A percentile compares a stretch with the other conserved stretches of the same genome.
Evolutionary conservation across 2,797 vertebrate genomes (phyloP).

Genomic region (Lacerta agilis): DNA sequence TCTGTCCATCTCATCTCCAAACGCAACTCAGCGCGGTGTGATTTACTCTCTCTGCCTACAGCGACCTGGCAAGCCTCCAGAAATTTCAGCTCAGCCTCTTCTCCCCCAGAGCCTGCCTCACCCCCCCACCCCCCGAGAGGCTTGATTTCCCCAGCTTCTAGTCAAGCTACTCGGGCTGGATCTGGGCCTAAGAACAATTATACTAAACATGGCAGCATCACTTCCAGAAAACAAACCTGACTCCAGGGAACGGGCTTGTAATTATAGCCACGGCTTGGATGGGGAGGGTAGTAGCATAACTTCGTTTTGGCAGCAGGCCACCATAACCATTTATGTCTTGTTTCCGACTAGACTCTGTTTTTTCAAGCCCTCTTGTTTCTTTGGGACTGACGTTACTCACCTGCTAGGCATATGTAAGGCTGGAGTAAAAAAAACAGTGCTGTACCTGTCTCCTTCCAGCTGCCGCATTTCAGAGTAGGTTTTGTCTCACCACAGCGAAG

Average conservation of each 20-base stretch:
- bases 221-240: slow-evolving; percentile 16
- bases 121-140: neutral
- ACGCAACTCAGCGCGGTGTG: slow-evolving; percentile 2
- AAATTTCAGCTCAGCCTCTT: neutral
- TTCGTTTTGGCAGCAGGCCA: slow-evolving; percentile 15
- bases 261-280: slow-evolving; percentile 18
- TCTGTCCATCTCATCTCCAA: slow-evolving; percentile 32
- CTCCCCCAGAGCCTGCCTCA: neutral
- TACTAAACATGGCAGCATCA: slow-evolving; percentile 10
- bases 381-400: neutral
- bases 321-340: neutral
- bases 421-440: neutral
- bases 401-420: neutral
- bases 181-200: slow-evolving; percentile 19
- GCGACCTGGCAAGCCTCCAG: neutral
- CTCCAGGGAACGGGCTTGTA: neutral
- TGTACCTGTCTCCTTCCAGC: too few relatives aligned
- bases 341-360: neutral
- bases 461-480: too few relatives aligned
- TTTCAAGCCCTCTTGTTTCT: neutral
- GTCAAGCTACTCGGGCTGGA: neutral
- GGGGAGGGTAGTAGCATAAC: slow-evolving; percentile 11
- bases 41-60: slow-evolving; percentile 21
- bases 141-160: slow-evolving; percentile 16
- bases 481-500: too few relatives aligned